Base-by-base conservation (phyloP, 2,888 invertebrate species). In the Heterodera filipjevi region DNA sequence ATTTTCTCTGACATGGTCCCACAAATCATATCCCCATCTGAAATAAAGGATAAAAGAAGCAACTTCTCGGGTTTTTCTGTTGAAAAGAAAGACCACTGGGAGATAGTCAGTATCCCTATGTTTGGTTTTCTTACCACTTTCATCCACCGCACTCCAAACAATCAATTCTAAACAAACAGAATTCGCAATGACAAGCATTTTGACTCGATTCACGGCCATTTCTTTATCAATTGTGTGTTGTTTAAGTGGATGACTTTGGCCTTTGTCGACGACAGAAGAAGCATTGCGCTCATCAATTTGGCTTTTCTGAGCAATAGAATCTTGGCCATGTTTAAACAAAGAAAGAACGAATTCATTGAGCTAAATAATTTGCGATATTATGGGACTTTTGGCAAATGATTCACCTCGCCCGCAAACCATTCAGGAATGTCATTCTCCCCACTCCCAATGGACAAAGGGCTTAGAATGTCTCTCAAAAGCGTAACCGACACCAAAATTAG, bases 91-190 rank as follows among this genome's bases (percentile, higher is more conserved):
- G n/a, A n/a, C n/a, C n/a, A n/a, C n/a, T n/a, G n/a, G n/a, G n/a
- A n/a, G n/a, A n/a, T n/a, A n/a, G n/a, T n/a, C 46, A 75, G 39
- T 71, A 44, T 6, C 12, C n/a, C n/a, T n/a, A n/a, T n/a, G n/a
- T n/a, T n/a, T n/a, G n/a, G n/a, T n/a, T n/a, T n/a, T n/a, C 59
- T 32, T 35, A 85, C 85, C 97, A 90, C 97, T 97, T 0, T 94
- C 94, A 84, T 96, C 95, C 10, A 86, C 83, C 0, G 88, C 86
- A 0, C 97, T 96, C 98, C 98, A 99, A 46, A 98, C 96, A 1
- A 99, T 92, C 12, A 99, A 92, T 90, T 99, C 97, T 0, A 99
- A 95, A 95, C 89, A 94, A 94, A 90, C 95, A 95, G 3, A 95
- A 71, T 86, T 84, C 14, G 84, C 84, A 66, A 84, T 84, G 30